Evolutionary conservation across 2,797 vertebrate genomes (phyloP).

Genomic region (Ispidina lecontei): DNA sequence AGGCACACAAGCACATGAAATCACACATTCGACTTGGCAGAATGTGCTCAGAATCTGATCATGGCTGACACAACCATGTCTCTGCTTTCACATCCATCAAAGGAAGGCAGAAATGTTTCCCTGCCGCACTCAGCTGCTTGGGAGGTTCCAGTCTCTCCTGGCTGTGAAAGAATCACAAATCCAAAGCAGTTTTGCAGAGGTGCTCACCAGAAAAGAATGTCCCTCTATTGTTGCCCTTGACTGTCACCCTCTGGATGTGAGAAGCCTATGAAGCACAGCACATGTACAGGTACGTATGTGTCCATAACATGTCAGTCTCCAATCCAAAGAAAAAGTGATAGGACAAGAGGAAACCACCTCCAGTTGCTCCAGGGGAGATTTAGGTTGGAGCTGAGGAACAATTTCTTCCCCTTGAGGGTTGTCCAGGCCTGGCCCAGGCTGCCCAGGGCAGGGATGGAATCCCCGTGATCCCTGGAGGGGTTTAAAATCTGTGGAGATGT

Average conservation of each 20-base stretch:
- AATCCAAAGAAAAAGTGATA: neutral
- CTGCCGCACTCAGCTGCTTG: neutral
- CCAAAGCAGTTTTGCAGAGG: neutral
- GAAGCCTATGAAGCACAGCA: neutral
- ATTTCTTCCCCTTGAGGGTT: neutral
- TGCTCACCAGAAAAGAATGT: neutral
- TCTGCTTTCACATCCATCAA: neutral
- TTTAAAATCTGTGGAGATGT: neutral
- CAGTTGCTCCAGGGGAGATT: neutral
- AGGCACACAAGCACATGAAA: accelerated
- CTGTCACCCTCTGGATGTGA: neutral
- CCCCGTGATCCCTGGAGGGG: neutral
- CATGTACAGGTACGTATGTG: neutral
- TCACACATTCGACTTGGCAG: accelerated
- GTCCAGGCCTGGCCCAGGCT: neutral
- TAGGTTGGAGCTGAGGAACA: neutral
- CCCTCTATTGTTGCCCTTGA: neutral
- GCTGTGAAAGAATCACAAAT: accelerated
- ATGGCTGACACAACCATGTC: neutral
- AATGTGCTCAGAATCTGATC: neutral
- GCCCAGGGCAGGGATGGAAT: neutral
- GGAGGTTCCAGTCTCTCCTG: neutral
- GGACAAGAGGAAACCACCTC: neutral
- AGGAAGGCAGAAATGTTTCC: neutral
- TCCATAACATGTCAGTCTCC: neutral